Evolutionary conservation across 2,888 invertebrate genomes (phyloP).

Genomic region (Scaptomyza parva): DNA sequence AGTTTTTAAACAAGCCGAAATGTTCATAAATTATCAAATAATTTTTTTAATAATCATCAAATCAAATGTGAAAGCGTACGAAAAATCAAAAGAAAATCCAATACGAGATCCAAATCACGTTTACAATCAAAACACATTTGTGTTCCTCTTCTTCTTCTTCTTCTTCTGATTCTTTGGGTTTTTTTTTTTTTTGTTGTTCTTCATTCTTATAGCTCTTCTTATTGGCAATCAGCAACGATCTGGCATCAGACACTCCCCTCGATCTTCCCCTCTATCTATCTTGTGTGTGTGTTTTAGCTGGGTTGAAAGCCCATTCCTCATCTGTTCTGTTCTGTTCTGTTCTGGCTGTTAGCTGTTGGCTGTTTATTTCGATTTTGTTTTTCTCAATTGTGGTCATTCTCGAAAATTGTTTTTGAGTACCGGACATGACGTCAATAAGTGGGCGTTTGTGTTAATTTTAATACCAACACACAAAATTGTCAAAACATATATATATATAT

Average conservation of each 20-base stretch:
- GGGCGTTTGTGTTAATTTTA: slow-evolving; percentile 84
- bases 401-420: slow-evolving; percentile 82
- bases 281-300: background rate
- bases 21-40: slow-evolving; percentile 43
- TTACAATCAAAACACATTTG: slow-evolving; percentile 37
- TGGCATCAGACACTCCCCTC: background rate
- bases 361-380: slow-evolving; percentile 77
- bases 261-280: background rate
- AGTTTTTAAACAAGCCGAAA: background rate
- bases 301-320: slow-evolving; percentile 46
- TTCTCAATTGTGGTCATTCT: slow-evolving; percentile 81
- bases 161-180: too few species aligned
- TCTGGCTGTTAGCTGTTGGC: too few species aligned
- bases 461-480: slow-evolving; percentile 48
- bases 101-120: slow-evolving; percentile 57
- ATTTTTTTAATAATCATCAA: slow-evolving; percentile 38
- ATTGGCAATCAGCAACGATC: slow-evolving; percentile 69
- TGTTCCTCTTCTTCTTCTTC: background rate
- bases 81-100: slow-evolving; percentile 29
- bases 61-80: slow-evolving; percentile 13
- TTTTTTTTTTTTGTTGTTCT: background rate
- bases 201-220: slow-evolving; percentile 46
- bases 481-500: slow-evolving; percentile 11
- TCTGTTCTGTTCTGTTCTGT: too few species aligned
- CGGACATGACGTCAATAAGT: slow-evolving; percentile 85